Conservation (phyloP, 2,888 invertebrate species). For the Allolobophora icterica region DNA sequence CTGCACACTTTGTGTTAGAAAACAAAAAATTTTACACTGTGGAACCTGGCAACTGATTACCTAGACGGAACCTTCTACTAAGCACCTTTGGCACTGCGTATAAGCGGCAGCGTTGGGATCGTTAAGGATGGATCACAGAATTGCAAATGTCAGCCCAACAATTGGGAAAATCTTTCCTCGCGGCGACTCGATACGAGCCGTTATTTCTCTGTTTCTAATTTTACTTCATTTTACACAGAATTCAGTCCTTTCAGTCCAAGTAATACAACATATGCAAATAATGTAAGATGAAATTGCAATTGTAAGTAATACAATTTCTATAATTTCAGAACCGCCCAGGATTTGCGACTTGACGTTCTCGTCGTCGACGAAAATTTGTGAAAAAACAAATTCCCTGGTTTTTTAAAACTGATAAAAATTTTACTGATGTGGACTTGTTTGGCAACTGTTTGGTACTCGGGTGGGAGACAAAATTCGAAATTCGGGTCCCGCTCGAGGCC, state of each 20-base stretch:
- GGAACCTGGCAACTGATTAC: neutral
- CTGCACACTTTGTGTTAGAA: no score
- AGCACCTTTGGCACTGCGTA: neutral
- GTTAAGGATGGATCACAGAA: neutral
- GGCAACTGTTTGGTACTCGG: neutral
- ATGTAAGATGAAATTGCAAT: no score
- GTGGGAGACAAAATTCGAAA: neutral
- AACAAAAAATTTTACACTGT: no score
- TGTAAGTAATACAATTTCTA: no score
- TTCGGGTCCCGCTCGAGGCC: neutral
- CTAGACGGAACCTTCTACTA: neutral
- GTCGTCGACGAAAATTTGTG: neutral
- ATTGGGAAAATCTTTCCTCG: neutral
- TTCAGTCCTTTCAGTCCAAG: neutral
- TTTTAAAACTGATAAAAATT: neutral
- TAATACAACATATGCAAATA: no score
- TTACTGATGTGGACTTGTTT: neutral
- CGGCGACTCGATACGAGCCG: neutral
- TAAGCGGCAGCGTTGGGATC: neutral
- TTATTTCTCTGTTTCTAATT: neutral
- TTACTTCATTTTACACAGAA: neutral
- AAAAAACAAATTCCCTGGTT: neutral
- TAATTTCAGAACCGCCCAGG: neutral
- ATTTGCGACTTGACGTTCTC: neutral
- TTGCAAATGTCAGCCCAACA: neutral